Evolutionary conservation across 2,888 invertebrate genomes (phyloP).

Genomic region (Habrosyne pyritoides): DNA sequence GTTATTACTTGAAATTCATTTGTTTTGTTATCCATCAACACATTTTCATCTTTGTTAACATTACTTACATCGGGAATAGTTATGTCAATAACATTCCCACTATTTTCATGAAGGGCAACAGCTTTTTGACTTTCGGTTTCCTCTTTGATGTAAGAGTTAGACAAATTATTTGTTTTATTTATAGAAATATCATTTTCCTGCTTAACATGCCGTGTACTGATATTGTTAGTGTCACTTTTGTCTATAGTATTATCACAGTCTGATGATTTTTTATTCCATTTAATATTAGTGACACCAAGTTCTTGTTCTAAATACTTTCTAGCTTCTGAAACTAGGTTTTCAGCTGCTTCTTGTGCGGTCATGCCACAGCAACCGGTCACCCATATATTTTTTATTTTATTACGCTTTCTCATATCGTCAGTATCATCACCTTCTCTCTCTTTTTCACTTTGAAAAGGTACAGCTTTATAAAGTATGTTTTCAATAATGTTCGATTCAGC

Average conservation of each 20-base stretch:
- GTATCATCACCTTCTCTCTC: constrained; percentile 88
- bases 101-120: neutral
- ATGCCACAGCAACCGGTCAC: constrained; percentile 91
- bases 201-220: neutral
- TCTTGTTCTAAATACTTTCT: constrained; percentile 88
- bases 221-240: constrained; percentile 7
- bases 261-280: constrained; percentile 81
- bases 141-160: neutral
- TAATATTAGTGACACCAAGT: constrained; percentile 88
- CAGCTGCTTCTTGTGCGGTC: constrained; percentile 92
- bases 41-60: neutral
- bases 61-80: neutral
- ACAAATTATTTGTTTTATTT: neutral
- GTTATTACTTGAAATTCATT: neutral
- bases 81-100: neutral
- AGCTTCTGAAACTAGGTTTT: constrained; percentile 90
- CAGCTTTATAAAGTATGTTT: constrained; percentile 88
- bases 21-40: neutral
- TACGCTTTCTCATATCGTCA: constrained; percentile 85
- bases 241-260: constrained; percentile 15
- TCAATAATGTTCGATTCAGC: constrained; percentile 88
- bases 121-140: neutral
- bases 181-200: constrained; percentile 6
- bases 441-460: constrained; percentile 94
- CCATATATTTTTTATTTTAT: constrained; percentile 88